A percentile compares a stretch with the other conserved stretches of the same genome.
Evolutionary conservation across 2,888 invertebrate species (phyloP).

Genomic region (Strigamia maritima): DNA sequence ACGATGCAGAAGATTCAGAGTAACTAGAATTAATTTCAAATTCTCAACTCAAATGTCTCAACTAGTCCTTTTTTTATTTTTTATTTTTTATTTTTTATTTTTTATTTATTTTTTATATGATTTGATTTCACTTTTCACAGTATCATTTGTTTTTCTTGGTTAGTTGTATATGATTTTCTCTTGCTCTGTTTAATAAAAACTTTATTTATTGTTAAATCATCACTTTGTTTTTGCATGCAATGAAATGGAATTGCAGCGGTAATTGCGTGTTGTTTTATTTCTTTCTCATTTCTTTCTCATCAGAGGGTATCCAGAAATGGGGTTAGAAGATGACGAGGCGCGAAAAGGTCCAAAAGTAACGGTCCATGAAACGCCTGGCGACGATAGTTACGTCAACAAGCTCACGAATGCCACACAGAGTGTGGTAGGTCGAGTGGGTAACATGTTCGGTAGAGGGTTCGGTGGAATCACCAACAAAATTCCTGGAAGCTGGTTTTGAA

Average conservation of each 20-base stretch:
- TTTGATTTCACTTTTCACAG: no score
- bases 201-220: neutral
- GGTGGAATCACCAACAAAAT: constrained; percentile 85
- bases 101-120: no score
- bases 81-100: no score
- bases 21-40: no score
- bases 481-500: constrained; percentile 60
- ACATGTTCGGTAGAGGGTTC: constrained; percentile 84
- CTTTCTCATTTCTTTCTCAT: neutral
- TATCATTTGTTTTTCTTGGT: no score
- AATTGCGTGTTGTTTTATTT: neutral
- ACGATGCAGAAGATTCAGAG: constrained; percentile 47
- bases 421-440: constrained; percentile 82
- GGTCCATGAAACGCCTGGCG: constrained; percentile 60
- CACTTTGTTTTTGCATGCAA: no score
- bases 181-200: neutral
- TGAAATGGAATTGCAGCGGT: no score
- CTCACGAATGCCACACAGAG: constrained; percentile 76
- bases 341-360: constrained; percentile 61
- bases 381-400: constrained; percentile 70
- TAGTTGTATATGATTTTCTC: no score
- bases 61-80: no score
- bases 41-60: no score
- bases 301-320: constrained; percentile 50
- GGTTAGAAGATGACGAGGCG: constrained; percentile 61